These are phyloP conservation scores for Agonum fuliginosum DNA, from an alignment of 2,888 invertebrate species.

Conservation along the genomic window DNA sequence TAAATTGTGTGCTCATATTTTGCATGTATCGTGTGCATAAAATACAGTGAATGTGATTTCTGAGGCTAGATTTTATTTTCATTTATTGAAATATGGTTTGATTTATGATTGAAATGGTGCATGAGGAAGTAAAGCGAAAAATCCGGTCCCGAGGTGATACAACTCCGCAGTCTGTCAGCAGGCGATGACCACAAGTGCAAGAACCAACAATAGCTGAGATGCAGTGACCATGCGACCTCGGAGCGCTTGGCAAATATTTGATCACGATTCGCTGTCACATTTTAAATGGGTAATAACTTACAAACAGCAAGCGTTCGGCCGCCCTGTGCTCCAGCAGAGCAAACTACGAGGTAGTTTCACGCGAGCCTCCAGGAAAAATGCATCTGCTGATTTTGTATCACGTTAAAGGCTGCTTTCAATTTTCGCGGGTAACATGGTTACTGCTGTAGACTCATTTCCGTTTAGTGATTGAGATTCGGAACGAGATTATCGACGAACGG, in stretches of 20 bases:
- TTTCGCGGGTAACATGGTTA: slow-evolving; percentile 47
- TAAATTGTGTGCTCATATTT: no score
- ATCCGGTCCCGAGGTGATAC: slow-evolving; percentile 11
- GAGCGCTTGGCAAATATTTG: slow-evolving; percentile 48
- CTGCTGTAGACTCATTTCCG: slow-evolving; percentile 49
- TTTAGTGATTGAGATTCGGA: slow-evolving; percentile 53
- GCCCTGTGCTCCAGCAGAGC: slow-evolving; percentile 16
- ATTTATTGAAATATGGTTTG: background rate
- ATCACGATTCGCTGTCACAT: slow-evolving; percentile 58
- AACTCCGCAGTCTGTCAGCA: slow-evolving; percentile 30
- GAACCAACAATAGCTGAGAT: slow-evolving; percentile 31
- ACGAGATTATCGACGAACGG: slow-evolving; percentile 39
- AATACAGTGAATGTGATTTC: no score
- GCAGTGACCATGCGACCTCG: slow-evolving; percentile 43
- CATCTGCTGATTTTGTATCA: background rate
- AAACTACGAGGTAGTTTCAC: slow-evolving; percentile 41
- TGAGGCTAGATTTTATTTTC: background rate
- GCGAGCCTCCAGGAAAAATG: slow-evolving; percentile 35
- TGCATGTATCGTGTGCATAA: no score
- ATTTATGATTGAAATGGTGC: background rate
- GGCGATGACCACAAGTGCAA: slow-evolving; percentile 3
- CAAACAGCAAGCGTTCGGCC: slow-evolving; percentile 38
- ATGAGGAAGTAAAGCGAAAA: slow-evolving; percentile 25
- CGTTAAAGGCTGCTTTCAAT: slow-evolving; percentile 24
- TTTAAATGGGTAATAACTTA: slow-evolving; percentile 60